A percentile compares a stretch with the other conserved stretches of the same genome.
Conservation (phyloP, 2,888 invertebrate species). For the Euspilapteryx auroguttella region DNA sequence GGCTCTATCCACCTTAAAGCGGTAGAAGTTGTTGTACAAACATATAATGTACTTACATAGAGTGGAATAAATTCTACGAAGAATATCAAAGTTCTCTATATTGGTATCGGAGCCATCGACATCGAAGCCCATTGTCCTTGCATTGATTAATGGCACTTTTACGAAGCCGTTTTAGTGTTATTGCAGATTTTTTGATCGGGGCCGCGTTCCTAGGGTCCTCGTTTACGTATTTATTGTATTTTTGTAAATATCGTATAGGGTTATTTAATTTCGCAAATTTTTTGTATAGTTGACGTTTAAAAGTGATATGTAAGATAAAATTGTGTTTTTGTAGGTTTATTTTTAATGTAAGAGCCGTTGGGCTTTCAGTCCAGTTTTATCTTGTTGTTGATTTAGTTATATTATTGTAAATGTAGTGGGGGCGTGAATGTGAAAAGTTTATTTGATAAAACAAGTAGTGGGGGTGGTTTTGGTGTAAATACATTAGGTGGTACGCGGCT, state of each 20-base stretch:
- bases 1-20: no score
- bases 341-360: constrained; percentile 1
- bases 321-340: constrained; percentile 3
- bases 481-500: constrained; percentile 13
- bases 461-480: constrained; percentile 26
- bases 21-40: no score
- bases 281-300: constrained; percentile 6
- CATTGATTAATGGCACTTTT: constrained; percentile 33
- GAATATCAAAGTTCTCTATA: no score
- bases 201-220: no score
- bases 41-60: no score
- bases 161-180: constrained; percentile 19
- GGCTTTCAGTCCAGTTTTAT: constrained; percentile 7
- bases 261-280: constrained; percentile 3
- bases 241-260: constrained; percentile 10
- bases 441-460: no score
- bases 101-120: no score
- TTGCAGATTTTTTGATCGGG: no score
- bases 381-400: constrained; percentile 1
- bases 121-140: no score
- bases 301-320: no score
- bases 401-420: constrained; percentile 7
- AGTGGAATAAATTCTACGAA: no score
- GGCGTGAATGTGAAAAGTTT: constrained; percentile 14
- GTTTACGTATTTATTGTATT: constrained; percentile 4